These are phyloP conservation scores for Agonopterix heracliana DNA, from an alignment of 2,888 invertebrate species.

Conservation along the genomic window DNA sequence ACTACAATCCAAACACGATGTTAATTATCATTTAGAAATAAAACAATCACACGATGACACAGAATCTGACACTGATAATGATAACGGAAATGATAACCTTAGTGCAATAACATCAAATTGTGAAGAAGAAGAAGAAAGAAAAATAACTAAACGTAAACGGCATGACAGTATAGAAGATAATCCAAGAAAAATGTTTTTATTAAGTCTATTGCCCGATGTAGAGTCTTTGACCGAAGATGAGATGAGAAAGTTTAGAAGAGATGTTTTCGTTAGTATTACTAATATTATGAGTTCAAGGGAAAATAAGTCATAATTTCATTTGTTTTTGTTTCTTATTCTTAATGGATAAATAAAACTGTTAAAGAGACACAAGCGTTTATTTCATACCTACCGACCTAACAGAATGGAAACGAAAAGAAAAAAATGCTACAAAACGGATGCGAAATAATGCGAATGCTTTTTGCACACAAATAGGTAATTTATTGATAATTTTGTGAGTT, in stretches of 20 bases:
- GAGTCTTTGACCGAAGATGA: constrained; percentile 26
- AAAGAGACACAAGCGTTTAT: no score
- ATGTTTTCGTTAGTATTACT: constrained; percentile 24
- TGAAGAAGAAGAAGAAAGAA: background rate
- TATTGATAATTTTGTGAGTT: no score
- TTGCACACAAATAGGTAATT: no score
- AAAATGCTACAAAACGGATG: no score
- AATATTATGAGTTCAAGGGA: constrained; percentile 18
- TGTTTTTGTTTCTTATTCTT: background rate
- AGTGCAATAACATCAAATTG: background rate
- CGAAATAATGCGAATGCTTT: no score
- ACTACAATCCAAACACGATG: background rate
- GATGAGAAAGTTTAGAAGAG: constrained; percentile 26
- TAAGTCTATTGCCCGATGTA: constrained; percentile 27
- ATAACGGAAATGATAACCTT: constrained; percentile 3
- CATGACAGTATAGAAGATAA: constrained; percentile 5
- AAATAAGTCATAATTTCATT: background rate
- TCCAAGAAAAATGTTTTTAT: constrained; percentile 28
- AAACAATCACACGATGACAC: background rate
- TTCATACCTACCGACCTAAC: no score
- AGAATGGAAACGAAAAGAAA: no score
- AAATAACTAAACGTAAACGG: constrained; percentile 12
- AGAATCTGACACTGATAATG: constrained; percentile 1
- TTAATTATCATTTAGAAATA: background rate
- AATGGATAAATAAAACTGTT: background rate